A percentile compares a stretch with the other conserved stretches of the same genome.
Conservation (phyloP, 2,888 invertebrate genomes). For the Lordiphosa andalusiaca region DNA sequence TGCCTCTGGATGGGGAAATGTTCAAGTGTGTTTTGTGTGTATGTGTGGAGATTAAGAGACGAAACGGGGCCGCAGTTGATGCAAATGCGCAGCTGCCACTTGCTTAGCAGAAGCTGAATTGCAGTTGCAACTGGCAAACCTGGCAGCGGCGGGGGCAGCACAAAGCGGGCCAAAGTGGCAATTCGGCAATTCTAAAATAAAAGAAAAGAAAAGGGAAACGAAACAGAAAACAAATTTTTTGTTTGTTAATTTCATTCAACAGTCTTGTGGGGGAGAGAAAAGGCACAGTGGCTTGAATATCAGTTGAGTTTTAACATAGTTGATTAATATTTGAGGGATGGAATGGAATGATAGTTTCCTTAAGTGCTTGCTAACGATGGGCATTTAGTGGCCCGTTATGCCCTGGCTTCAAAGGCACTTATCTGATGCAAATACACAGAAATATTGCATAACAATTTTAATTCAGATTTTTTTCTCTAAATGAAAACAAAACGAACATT, state of each 20-base stretch:
- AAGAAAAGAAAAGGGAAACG: slow-evolving; percentile 4
- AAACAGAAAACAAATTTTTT: slow-evolving; percentile 24
- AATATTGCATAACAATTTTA: too few species aligned
- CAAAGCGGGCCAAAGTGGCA: slow-evolving; percentile 50
- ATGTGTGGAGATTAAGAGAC: slow-evolving; percentile 6
- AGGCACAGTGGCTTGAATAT: slow-evolving; percentile 1
- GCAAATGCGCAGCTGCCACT: slow-evolving; percentile 65
- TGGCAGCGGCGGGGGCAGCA: slow-evolving; percentile 9
- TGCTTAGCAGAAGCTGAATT: slow-evolving; percentile 39
- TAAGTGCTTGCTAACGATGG: too few species aligned
- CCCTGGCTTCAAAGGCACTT: too few species aligned
- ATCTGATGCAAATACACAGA: too few species aligned
- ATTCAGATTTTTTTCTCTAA: too few species aligned
- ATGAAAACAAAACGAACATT: too few species aligned
- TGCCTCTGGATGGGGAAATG: slow-evolving; percentile 12
- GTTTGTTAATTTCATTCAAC: slow-evolving; percentile 62
- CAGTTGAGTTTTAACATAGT: too few species aligned
- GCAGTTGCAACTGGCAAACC: too few species aligned
- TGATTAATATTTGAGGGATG: too few species aligned
- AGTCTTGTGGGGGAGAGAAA: slow-evolving; percentile 22
- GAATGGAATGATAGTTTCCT: too few species aligned
- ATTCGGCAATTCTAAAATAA: slow-evolving; percentile 47
- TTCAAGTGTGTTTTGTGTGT: neutral
- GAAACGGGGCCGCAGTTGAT: slow-evolving; percentile 15
- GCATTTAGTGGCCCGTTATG: too few species aligned